A percentile compares a stretch with the other conserved stretches of the same genome.
phyloP scores from a whole-genome alignment of 2,888 invertebrate genomes.

The Aplocera efformata region DNA sequence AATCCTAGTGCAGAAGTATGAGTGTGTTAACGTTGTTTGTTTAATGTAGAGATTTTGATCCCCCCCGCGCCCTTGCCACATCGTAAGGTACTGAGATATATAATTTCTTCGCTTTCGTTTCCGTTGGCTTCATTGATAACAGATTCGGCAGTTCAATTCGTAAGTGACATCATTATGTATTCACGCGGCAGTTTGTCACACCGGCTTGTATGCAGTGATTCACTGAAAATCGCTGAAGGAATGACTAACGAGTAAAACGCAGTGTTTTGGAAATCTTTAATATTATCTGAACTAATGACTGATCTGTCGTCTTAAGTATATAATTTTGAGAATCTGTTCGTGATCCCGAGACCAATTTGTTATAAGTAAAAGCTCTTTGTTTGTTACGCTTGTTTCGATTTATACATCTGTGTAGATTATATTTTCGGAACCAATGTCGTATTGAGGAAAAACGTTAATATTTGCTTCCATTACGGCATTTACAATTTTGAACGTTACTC shows the following conservation, averaged over 20 bases:
- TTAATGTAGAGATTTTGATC: too few relatives aligned
- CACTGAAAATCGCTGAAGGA: conserved; percentile 50
- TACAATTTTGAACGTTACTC: conserved; percentile 27
- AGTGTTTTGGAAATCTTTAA: conserved; percentile 23
- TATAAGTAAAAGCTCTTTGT: conserved; percentile 46
- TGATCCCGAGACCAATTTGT: conserved; percentile 33
- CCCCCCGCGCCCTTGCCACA: too few relatives aligned
- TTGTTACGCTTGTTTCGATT: conserved; percentile 36
- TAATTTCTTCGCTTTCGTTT: too few relatives aligned
- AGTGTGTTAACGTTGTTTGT: too few relatives aligned
- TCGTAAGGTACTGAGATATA: too few relatives aligned
- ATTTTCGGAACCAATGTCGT: conserved; percentile 54
- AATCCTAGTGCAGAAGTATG: too few relatives aligned
- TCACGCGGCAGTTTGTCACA: conserved; percentile 22
- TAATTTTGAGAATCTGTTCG: conserved; percentile 34
- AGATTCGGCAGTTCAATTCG: conserved; percentile 54
- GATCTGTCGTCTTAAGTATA: neutral
- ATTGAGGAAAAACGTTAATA: conserved; percentile 43
- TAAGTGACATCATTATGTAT: conserved; percentile 58
- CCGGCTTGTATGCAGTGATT: conserved; percentile 60
- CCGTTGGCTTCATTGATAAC: conserved; percentile 39
- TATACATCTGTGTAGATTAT: conserved; percentile 58
- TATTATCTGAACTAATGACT: conserved; percentile 16
- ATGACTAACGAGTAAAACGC: conserved; percentile 30
- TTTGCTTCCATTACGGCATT: conserved; percentile 39